Conservation (phyloP, 1,140 invertebrate genomes). For the Procambarus virginalis region DNA sequence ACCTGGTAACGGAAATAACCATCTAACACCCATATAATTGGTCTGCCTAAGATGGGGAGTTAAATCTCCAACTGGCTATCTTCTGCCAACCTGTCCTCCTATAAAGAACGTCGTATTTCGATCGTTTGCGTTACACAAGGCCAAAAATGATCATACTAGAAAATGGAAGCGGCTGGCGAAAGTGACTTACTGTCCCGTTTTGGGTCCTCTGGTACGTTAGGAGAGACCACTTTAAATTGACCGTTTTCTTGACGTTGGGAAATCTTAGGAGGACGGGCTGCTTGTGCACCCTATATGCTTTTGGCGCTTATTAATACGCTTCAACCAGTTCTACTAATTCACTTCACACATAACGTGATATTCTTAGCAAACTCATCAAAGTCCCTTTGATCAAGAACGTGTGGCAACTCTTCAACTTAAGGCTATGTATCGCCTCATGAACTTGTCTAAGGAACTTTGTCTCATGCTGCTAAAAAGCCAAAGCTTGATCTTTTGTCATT, state of each 20-base stretch:
- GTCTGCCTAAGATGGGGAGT: background rate
- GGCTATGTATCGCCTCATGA: background rate
- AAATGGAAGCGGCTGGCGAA: too few relatives aligned
- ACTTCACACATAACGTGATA: background rate
- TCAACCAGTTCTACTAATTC: background rate
- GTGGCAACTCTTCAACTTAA: background rate
- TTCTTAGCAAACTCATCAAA: background rate
- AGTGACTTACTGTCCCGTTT: too few relatives aligned
- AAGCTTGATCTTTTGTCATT: constrained; percentile 10
- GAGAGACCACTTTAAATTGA: too few relatives aligned
- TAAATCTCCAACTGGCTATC: background rate
- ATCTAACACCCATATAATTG: background rate
- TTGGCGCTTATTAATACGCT: too few relatives aligned
- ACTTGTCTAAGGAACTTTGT: background rate
- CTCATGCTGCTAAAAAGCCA: background rate
- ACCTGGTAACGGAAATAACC: background rate
- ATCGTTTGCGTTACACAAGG: too few relatives aligned
- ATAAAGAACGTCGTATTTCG: too few relatives aligned
- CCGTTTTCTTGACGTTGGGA: too few relatives aligned
- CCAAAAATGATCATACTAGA: too few relatives aligned
- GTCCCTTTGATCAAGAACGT: background rate
- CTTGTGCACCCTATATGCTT: too few relatives aligned
- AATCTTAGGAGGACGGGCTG: too few relatives aligned
- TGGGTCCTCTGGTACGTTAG: too few relatives aligned
- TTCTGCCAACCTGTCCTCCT: background rate